Conservation (phyloP, 2,797 vertebrate genomes). For the Amblyraja radiata region DNA sequence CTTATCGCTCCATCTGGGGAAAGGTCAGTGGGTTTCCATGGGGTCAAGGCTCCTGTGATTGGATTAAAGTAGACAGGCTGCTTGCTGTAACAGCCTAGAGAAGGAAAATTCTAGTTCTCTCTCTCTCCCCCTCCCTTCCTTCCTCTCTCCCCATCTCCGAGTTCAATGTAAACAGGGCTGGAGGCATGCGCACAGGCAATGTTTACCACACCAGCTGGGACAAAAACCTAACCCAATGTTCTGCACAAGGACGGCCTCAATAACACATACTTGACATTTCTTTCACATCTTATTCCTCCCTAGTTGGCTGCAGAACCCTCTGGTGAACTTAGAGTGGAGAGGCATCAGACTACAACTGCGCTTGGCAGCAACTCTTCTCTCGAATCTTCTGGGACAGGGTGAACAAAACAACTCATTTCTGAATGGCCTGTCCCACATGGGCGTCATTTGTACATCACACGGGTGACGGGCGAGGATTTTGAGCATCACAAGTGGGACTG, state of each 20-base stretch:
- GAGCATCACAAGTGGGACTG: too few species aligned
- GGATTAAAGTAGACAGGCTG: neutral
- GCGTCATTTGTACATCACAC: too few species aligned
- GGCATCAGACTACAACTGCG: too few species aligned
- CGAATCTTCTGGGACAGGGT: neutral
- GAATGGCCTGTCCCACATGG: too few species aligned
- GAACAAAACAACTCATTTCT: neutral
- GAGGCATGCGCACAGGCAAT: neutral
- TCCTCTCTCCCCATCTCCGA: neutral
- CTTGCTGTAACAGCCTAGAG: neutral
- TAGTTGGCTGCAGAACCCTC: too few species aligned
- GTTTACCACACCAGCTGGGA: constrained; percentile 5
- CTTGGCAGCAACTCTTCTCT: neutral
- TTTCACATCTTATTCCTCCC: neutral
- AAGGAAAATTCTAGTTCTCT: neutral
- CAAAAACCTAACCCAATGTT: neutral
- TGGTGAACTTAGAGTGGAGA: too few species aligned
- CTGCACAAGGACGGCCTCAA: neutral
- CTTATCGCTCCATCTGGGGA: neutral
- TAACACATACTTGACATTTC: neutral
- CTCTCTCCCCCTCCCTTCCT: neutral
- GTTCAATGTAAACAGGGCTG: neutral
- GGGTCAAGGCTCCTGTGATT: neutral
- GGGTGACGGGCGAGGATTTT: too few species aligned
- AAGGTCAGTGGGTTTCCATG: neutral